These are phyloP conservation scores for Mystacides longicornis DNA, from an alignment of 2,888 invertebrate species.

Conservation along the genomic window DNA sequence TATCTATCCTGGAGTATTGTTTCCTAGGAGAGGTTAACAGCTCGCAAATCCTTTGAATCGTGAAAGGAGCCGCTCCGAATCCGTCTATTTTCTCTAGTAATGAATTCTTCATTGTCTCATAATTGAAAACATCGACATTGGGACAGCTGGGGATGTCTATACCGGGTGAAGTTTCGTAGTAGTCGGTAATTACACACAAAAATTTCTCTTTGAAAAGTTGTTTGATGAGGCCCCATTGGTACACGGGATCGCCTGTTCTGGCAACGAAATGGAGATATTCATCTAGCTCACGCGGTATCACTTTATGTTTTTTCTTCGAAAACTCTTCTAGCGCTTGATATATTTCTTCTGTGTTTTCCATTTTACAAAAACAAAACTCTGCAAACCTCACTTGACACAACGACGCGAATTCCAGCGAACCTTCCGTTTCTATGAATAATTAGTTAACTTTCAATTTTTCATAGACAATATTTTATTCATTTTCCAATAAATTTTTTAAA, in stretches of 20 bases:
- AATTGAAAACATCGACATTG: conserved; percentile 86
- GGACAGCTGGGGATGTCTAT: conserved; percentile 79
- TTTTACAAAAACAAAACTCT: conserved; percentile 30
- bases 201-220: conserved; percentile 83
- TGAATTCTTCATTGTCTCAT: conserved; percentile 79
- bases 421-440: neutral
- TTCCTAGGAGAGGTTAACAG: conserved; percentile 83
- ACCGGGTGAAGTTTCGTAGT: conserved; percentile 71
- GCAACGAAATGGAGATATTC: conserved; percentile 86
- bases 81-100: conserved; percentile 74
- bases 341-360: conserved; percentile 84
- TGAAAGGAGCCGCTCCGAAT: conserved; percentile 88
- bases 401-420: conserved; percentile 15
- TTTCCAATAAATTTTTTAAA: neutral
- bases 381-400: conserved; percentile 7
- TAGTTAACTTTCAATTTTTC: neutral
- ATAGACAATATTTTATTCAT: neutral
- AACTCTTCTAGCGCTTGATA: conserved; percentile 78
- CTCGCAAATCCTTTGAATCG: conserved; percentile 93
- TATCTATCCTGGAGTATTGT: conserved; percentile 93
- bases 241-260: conserved; percentile 88
- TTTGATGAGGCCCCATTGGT: conserved; percentile 85
- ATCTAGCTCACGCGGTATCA: conserved; percentile 82
- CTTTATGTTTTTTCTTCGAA: conserved; percentile 65
- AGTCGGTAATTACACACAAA: conserved; percentile 78